Conservation (phyloP, 2,797 vertebrate genomes). For the Argya squamiceps region DNA sequence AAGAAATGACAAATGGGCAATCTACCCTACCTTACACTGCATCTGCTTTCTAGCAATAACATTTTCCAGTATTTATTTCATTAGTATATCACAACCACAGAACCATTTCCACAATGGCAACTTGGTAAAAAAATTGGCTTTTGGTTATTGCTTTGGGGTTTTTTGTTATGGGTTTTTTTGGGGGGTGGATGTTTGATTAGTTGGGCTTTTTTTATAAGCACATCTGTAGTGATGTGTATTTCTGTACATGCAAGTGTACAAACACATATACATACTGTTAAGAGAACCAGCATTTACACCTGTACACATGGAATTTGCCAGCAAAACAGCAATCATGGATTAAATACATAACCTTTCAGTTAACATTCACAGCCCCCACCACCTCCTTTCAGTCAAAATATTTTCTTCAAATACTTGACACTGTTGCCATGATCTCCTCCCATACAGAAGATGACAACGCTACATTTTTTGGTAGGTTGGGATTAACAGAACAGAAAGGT, state of each 20-base stretch:
- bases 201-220: background rate
- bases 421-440: background rate
- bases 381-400: background rate
- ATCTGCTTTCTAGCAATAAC: background rate
- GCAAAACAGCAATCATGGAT: background rate
- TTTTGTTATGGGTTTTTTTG: accelerated
- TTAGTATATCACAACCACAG: background rate
- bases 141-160: background rate
- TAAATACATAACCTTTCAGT: background rate
- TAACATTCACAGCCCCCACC: background rate
- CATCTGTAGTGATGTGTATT: background rate
- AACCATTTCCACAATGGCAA: background rate
- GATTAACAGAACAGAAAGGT: background rate
- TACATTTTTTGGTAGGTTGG: background rate
- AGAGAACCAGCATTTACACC: background rate
- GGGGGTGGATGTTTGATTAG: background rate
- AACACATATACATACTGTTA: background rate
- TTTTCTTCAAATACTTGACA: background rate
- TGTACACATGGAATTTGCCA: background rate
- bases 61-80: background rate
- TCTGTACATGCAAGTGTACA: background rate
- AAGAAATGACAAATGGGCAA: background rate
- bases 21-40: background rate
- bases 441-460: background rate
- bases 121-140: background rate